phyloP scores from a whole-genome alignment of 2,797 vertebrate genomes.

The Falco rusticolus region DNA sequence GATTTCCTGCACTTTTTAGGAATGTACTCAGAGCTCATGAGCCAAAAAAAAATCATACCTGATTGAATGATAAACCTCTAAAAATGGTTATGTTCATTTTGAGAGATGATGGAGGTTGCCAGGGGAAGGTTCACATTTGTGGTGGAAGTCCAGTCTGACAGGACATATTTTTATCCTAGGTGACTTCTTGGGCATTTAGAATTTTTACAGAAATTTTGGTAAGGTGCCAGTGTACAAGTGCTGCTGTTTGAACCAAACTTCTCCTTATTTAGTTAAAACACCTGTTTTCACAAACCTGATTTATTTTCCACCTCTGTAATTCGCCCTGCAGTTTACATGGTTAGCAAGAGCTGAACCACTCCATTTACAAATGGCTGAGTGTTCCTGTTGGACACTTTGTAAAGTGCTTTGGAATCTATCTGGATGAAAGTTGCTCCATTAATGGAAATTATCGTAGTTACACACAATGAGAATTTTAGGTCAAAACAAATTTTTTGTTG shows the following conservation, averaged over 20 bases:
- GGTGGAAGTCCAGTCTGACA: not conserved
- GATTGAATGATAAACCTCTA: not conserved
- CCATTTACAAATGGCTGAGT: not conserved
- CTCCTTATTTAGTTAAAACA: not conserved
- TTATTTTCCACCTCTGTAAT: not conserved
- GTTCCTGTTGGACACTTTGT: not conserved
- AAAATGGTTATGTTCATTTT: not conserved
- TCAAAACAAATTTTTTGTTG: not conserved
- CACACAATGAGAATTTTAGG: not conserved
- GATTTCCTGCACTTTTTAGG: not conserved
- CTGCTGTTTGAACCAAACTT: not conserved
- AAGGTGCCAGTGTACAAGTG: not conserved
- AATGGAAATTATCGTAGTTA: not conserved
- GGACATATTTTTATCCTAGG: not conserved
- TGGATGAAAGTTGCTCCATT: not conserved
- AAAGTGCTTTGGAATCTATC: not conserved
- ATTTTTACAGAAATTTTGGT: not conserved
- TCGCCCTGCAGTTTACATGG: not conserved
- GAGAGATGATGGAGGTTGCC: not conserved
- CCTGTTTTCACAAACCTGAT: not conserved
- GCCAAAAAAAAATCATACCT: not conserved
- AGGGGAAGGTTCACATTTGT: not conserved
- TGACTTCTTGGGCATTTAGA: not conserved
- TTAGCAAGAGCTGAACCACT: not conserved
- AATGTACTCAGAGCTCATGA: not conserved